Evolutionary conservation across 2,797 vertebrate genomes (phyloP).

Genomic region (Eurystomus glaucurus): DNA sequence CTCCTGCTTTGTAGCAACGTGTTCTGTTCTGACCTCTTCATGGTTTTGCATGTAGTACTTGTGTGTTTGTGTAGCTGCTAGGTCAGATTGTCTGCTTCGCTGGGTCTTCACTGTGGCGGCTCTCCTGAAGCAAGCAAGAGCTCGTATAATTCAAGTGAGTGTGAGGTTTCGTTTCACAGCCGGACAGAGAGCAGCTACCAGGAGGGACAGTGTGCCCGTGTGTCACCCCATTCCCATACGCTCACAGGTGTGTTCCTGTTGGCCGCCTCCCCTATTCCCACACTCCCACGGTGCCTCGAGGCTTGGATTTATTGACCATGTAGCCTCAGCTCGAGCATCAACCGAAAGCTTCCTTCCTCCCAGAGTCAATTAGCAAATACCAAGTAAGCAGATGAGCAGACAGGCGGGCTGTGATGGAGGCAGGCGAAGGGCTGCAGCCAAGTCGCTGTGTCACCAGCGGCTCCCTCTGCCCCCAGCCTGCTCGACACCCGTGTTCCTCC

Average conservation of each 20-base stretch:
- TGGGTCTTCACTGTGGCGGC: not conserved
- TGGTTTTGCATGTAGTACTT: not conserved
- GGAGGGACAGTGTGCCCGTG: fast-evolving
- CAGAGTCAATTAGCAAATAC: not conserved
- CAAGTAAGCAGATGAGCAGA: not conserved
- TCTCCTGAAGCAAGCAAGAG: not conserved
- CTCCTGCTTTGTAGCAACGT: not conserved
- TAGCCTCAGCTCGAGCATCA: not conserved
- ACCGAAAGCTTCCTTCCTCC: not conserved
- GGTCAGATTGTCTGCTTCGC: not conserved
- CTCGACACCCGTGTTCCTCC: fast-evolving
- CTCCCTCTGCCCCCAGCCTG: not conserved
- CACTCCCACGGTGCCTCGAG: not conserved
- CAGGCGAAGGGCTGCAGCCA: not conserved
- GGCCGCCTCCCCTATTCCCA: not conserved
- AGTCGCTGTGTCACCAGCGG: not conserved
- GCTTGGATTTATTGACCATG: not conserved
- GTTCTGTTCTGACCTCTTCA: not conserved
- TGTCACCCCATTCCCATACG: not conserved
- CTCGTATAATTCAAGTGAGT: not conserved
- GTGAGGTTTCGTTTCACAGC: not conserved
- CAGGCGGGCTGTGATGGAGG: fast-evolving
- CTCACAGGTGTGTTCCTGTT: not conserved
- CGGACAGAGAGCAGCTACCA: not conserved
- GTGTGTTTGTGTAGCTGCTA: not conserved